Evolutionary conservation across 2,888 invertebrate species (phyloP).

Genomic region (Rhingia rostrata): DNA sequence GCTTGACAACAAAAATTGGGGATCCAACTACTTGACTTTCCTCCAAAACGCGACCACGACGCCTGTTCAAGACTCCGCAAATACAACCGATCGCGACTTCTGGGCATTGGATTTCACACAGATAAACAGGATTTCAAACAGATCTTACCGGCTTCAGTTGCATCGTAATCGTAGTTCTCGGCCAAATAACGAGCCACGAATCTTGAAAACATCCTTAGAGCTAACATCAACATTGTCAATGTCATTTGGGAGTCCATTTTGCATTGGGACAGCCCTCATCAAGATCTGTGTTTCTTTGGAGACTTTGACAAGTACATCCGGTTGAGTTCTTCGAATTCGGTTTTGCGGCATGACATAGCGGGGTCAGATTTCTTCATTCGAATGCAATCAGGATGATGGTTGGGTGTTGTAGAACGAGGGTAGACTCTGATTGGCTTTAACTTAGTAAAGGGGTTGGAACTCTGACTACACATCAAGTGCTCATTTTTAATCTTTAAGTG

Average conservation of each 20-base stretch:
- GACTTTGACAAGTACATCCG: conserved; percentile 99
- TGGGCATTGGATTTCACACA: conserved; percentile 99
- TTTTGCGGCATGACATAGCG: conserved; percentile 99
- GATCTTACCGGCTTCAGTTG: conserved; percentile 98
- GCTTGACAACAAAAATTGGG: conserved; percentile 99
- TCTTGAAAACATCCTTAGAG: conserved; percentile 98
- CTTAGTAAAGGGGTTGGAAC: too few species aligned
- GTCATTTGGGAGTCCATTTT: conserved; percentile 97
- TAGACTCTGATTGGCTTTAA: too few species aligned
- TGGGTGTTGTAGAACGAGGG: too few species aligned
- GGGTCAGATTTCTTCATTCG: conserved; percentile 99
- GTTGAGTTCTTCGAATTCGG: conserved; percentile 95
- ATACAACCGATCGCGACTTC: conserved; percentile 98
- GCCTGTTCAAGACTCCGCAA: conserved; percentile 97
- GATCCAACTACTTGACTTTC: conserved; percentile 97
- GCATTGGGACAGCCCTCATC: conserved; percentile 97
- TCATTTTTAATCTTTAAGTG: too few species aligned
- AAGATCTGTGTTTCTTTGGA: conserved; percentile 99
- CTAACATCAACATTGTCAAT: conserved; percentile 98
- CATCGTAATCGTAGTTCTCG: conserved; percentile 98
- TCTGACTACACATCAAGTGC: too few species aligned
- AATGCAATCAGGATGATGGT: too few species aligned
- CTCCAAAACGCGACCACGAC: conserved; percentile 99
- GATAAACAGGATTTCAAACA: conserved; percentile 99
- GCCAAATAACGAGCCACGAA: conserved; percentile 96